Base-by-base conservation (phyloP, 1,140 invertebrate genomes). In the Danaus plexippus region DNA sequence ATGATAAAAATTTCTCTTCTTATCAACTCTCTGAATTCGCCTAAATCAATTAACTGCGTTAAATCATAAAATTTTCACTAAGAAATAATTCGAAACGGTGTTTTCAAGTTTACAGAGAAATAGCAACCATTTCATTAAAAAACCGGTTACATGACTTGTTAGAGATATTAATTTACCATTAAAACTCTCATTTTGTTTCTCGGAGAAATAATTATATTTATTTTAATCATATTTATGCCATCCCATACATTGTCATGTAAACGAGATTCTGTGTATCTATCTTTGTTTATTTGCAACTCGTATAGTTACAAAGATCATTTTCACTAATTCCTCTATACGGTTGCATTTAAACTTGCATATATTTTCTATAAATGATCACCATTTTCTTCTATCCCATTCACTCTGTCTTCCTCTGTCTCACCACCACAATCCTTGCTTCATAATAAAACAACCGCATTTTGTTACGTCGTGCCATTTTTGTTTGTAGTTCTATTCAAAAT, bases 401-500 rank as follows among this genome's bases (percentile, higher is more conserved):
- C 47, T 51, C 43, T 15, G 50, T 54, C 9, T 41, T 42, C 49
- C 41, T 56, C 11, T 49, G 15, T 49, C 49, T 32, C 42, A 6
- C 7, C 32, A 47, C 47, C 42, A 55, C 48, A 43, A 49, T 53
- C 62, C 62, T 57, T 54, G 78, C 83, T 79, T 83, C 64, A 79
- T 86, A 80, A 52, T 55, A 74, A 75, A 76, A 76, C 77, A 77
- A 77, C 5, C 22, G 83, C 80, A 81, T 79, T 80, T 76, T 80
- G 80, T 85, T 83, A 85, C 81, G 80, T 83, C 80, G 75, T 86
- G 74, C 85, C 78, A 80, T 86, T 86, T 86, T 68, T 86, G 80
- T 86, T 86, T 86, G 83, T 86, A 86, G 83, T 86, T 85, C 78
- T 86, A 82, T 83, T 75, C 83, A 86, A 86, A 86, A 86, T 86